These are phyloP conservation scores for Parnassius apollo DNA, from an alignment of 2,888 invertebrate species.

Conservation along the genomic window DNA sequence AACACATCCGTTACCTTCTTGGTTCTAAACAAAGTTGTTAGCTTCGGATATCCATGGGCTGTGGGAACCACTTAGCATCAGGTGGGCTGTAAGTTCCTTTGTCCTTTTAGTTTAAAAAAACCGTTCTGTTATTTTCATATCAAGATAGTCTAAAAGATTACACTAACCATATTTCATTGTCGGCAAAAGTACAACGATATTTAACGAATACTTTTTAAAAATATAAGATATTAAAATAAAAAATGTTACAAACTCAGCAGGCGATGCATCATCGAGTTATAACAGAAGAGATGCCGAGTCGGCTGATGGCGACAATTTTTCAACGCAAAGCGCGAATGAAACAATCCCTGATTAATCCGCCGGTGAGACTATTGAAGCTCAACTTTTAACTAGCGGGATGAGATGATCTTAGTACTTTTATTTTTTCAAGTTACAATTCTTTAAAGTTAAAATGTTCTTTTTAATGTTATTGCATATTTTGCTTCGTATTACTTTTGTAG, in stretches of 20 bases:
- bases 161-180: too few relatives aligned
- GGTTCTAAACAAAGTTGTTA: too few relatives aligned
- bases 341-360: constrained; percentile 76
- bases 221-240: constrained; percentile 21
- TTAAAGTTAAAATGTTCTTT: too few relatives aligned
- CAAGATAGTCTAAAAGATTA: too few relatives aligned
- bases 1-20: too few relatives aligned
- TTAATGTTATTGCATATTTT: too few relatives aligned
- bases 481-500: too few relatives aligned
- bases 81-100: too few relatives aligned
- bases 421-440: neutral
- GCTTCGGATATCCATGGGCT: too few relatives aligned
- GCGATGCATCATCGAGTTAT: constrained; percentile 70
- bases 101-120: too few relatives aligned
- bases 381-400: constrained; percentile 38
- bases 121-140: too few relatives aligned
- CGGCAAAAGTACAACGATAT: neutral
- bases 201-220: constrained; percentile 15
- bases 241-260: constrained; percentile 38
- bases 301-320: constrained; percentile 78
- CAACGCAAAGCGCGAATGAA: constrained; percentile 63
- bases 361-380: constrained; percentile 66
- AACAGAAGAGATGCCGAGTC: constrained; percentile 47
- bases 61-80: too few relatives aligned
- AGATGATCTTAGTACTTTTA: constrained; percentile 40